Evolutionary conservation across 1,140 invertebrate species (phyloP), one percentile per base, ranked within the genome.

Genomic region (Bombus superbus): DNA sequence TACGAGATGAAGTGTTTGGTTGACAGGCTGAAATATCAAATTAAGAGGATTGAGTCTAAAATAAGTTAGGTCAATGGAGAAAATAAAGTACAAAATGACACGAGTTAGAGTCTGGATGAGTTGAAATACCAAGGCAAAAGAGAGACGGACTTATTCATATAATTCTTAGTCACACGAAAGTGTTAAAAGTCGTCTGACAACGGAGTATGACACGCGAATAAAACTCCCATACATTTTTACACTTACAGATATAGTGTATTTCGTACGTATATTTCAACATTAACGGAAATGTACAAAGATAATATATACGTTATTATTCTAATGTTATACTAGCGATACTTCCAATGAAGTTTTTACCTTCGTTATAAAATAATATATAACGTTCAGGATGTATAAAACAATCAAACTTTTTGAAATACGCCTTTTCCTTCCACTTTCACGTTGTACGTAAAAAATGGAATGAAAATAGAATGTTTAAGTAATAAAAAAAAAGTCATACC

Each of bases 211-310:
- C 32, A 35, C 18, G 62, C 44, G 9, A 76, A 68, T 74, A 79
- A 79, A 62, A 38, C 6, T 35, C 35, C 28, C 22, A 35, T 62
- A 73, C 62, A 5, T 75, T 78, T 66, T 69, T 74, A 64, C 72
- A 87, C n/a, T 76, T 81, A 78, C 71, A 66, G 73, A 84, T 71
- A 18, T 81, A 80, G 22, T 81, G 5, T 86, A 82, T 59, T 8
- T 64, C 74, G 47, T 38, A 78, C 35, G 74, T 59, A 64, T 59
- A 57, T 76, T 83, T 83, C 42, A 83, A 83, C 66, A 66, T 74
- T 66, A 79, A 87, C 35, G 44, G 62, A 64, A 68, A 74, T 85
- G 77, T 88, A 89, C 66, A 89, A 89, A 88, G 62, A 68, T 81
- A 85, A 81, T 76, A 77, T 35, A 81, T 84, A 68, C n/a, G 32